Conservation (phyloP, 2,888 invertebrate genomes). For the Melinopterus prodromus region DNA sequence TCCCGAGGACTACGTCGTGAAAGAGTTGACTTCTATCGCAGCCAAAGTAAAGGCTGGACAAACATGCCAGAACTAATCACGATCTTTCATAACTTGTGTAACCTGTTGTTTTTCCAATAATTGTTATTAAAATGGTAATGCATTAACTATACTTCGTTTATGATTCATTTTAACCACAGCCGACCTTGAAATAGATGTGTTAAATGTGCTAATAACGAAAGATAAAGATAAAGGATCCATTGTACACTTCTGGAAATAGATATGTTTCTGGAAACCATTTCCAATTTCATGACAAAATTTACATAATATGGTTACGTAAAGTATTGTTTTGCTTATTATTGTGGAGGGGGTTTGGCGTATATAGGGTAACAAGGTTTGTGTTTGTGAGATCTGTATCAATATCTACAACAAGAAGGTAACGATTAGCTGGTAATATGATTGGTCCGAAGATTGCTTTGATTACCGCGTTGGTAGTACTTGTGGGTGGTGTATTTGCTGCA, state of each 20-base stretch:
- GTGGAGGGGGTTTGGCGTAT: background rate
- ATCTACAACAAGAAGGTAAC: conserved; percentile 23
- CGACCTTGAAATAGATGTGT: background rate
- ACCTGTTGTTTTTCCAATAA: background rate
- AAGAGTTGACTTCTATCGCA: conserved; percentile 5
- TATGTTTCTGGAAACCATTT: background rate
- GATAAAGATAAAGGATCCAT: background rate
- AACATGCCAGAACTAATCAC: background rate
- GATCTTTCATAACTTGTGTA: background rate
- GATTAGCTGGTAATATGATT: background rate
- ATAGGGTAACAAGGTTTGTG: background rate
- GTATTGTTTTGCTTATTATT: background rate
- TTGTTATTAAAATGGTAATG: background rate
- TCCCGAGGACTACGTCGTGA: background rate
- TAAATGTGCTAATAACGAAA: background rate
- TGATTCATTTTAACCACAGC: background rate
- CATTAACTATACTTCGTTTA: background rate
- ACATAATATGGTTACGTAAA: background rate
- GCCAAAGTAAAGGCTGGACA: conserved; percentile 7
- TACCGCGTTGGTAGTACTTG: conserved; percentile 21
- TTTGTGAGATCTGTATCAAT: background rate
- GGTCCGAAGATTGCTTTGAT: background rate
- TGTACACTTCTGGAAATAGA: background rate
- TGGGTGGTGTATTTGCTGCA: conserved; percentile 1
- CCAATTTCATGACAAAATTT: conserved; percentile 8